phyloP scores from a whole-genome alignment of 2,888 invertebrate genomes.

The Drosophila meridionalis region DNA sequence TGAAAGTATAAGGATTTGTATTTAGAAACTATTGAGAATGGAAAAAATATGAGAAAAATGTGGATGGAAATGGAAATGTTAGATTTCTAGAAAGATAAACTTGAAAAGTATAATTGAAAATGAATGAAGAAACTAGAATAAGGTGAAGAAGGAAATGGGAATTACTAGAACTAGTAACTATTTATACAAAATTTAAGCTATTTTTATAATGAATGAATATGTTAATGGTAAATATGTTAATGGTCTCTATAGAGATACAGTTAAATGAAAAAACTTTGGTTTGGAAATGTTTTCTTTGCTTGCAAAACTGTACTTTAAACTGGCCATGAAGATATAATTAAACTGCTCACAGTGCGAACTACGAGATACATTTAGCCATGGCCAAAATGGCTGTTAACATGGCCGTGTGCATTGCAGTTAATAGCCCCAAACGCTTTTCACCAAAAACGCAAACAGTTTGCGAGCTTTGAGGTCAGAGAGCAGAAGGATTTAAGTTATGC shows the following conservation, averaged over 20 bases:
- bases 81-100: background rate
- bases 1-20: too few species aligned
- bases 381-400: background rate
- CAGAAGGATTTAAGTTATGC: conserved; percentile 10
- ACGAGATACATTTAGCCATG: background rate
- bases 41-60: background rate
- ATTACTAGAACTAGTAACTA: too few species aligned
- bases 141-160: background rate
- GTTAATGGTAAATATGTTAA: too few species aligned
- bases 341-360: background rate
- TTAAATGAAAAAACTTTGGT: too few species aligned
- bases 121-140: background rate
- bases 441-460: conserved; percentile 8
- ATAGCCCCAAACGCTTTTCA: background rate
- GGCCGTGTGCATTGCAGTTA: too few species aligned
- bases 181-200: too few species aligned
- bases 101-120: background rate
- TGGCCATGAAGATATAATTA: background rate
- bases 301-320: background rate
- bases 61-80: background rate
- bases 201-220: too few species aligned
- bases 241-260: too few species aligned
- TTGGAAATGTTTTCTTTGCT: background rate
- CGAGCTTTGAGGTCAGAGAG: conserved; percentile 1
- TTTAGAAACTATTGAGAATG: too few species aligned